Conservation (phyloP, 1,140 invertebrate species). For the Adelges cooleyi region DNA sequence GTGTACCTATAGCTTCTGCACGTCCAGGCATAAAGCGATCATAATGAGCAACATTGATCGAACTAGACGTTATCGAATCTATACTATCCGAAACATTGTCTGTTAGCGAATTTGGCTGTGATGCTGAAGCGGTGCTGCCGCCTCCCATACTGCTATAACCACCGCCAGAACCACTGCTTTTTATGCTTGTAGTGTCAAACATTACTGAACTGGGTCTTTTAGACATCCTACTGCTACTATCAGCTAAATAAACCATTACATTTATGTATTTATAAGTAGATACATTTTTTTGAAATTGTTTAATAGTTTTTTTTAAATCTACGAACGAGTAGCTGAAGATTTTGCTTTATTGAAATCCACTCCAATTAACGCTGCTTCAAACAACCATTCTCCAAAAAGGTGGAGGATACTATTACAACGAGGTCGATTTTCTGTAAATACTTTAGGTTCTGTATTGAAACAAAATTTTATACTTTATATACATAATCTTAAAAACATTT, state of each 20-base stretch:
- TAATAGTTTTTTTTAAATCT: not conserved
- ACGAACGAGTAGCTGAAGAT: slow-evolving; percentile 29
- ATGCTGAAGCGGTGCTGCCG: slow-evolving; percentile 30
- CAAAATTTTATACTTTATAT: not conserved
- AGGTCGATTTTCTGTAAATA: slow-evolving; percentile 44
- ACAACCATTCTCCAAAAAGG: slow-evolving; percentile 92
- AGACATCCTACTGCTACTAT: not conserved
- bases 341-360: slow-evolving; percentile 40
- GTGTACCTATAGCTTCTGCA: slow-evolving; percentile 86
- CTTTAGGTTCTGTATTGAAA: slow-evolving; percentile 8
- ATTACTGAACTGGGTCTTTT: slow-evolving; percentile 30
- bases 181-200: slow-evolving; percentile 28
- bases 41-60: slow-evolving; percentile 35
- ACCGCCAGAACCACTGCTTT: slow-evolving; percentile 19
- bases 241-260: not conserved
- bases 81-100: slow-evolving; percentile 31
- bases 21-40: slow-evolving; percentile 69
- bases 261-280: not conserved
- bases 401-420: slow-evolving; percentile 90
- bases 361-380: slow-evolving; percentile 85
- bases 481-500: no score
- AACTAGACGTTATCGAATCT: slow-evolving; percentile 28
- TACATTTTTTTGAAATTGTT: not conserved
- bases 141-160: slow-evolving; percentile 26
- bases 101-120: slow-evolving; percentile 34